A percentile compares a stretch with the other conserved stretches of the same genome.
Evolutionary conservation across 2,888 invertebrate species (phyloP).

Genomic region (Pandemis heparana): DNA sequence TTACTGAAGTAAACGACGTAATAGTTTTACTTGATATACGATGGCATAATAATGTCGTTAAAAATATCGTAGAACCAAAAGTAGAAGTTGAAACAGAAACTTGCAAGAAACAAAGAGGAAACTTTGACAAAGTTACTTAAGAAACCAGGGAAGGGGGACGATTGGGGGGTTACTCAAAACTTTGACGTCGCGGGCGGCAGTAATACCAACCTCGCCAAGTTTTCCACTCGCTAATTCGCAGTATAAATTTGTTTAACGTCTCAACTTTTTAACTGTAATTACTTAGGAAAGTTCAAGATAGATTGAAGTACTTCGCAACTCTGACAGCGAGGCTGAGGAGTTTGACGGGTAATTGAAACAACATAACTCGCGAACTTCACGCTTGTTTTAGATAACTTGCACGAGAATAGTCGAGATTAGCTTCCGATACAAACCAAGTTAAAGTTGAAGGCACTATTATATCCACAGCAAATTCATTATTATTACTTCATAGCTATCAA

Average conservation of each 20-base stretch:
- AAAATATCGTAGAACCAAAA: slow-evolving; percentile 70
- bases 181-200: slow-evolving; percentile 75
- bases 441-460: neutral
- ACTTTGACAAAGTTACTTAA: slow-evolving; percentile 73
- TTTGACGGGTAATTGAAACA: slow-evolving; percentile 67
- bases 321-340: slow-evolving; percentile 61
- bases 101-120: slow-evolving; percentile 76
- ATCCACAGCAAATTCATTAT: neutral
- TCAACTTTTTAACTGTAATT: slow-evolving; percentile 85
- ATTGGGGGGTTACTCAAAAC: slow-evolving; percentile 73
- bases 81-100: slow-evolving; percentile 69
- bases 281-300: slow-evolving; percentile 76
- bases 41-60: slow-evolving; percentile 60
- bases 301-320: slow-evolving; percentile 74
- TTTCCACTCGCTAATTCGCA: slow-evolving; percentile 81
- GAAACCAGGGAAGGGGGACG: slow-evolving; percentile 62
- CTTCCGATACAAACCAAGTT: neutral
- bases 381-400: slow-evolving; percentile 20
- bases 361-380: slow-evolving; percentile 48
- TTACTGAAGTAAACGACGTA: slow-evolving; percentile 8
- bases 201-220: slow-evolving; percentile 72
- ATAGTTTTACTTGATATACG: slow-evolving; percentile 26
- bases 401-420: slow-evolving; percentile 4
- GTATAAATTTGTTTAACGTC: slow-evolving; percentile 86
- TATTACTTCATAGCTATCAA: neutral